These are phyloP conservation scores for Euzetes globulus DNA, from an alignment of 2,888 invertebrate genomes.

Conservation along the genomic window DNA sequence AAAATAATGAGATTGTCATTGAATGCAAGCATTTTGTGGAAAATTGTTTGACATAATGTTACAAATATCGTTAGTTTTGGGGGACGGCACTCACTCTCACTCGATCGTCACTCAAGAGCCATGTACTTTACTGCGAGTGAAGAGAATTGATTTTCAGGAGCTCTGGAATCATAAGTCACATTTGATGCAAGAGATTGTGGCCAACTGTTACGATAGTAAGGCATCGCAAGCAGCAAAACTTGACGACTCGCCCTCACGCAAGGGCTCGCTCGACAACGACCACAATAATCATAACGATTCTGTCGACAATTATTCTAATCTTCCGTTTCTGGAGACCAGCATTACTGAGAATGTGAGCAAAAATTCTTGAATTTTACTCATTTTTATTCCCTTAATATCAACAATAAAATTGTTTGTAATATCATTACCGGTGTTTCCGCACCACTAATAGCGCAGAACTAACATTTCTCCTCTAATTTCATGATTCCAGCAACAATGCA, in stretches of 20 bases:
- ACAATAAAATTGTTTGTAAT: not conserved
- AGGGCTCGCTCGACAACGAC: not conserved
- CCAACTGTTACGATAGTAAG: slow-evolving; percentile 30
- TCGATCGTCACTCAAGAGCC: slow-evolving; percentile 65
- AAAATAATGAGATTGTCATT: too few species aligned
- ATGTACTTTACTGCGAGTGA: slow-evolving; percentile 65
- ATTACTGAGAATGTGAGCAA: not conserved
- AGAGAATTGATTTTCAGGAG: slow-evolving; percentile 65
- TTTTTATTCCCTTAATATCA: not conserved
- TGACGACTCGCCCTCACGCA: not conserved
- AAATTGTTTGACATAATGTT: not conserved
- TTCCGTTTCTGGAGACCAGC: not conserved
- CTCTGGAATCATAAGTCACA: slow-evolving; percentile 60
- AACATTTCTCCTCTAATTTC: not conserved
- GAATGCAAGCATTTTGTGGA: not conserved
- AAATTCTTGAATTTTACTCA: not conserved
- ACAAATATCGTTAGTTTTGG: slow-evolving; percentile 52
- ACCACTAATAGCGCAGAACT: too few species aligned
- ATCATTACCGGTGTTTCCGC: too few species aligned
- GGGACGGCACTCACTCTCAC: slow-evolving; percentile 62
- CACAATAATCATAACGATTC: not conserved
- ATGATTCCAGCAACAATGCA: not conserved
- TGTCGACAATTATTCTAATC: not conserved
- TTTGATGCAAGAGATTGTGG: slow-evolving; percentile 64
- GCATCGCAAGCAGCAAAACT: not conserved